phyloP scores from a whole-genome alignment of 2,113 vertebrate genomes.

The Cinclus cinclus region DNA sequence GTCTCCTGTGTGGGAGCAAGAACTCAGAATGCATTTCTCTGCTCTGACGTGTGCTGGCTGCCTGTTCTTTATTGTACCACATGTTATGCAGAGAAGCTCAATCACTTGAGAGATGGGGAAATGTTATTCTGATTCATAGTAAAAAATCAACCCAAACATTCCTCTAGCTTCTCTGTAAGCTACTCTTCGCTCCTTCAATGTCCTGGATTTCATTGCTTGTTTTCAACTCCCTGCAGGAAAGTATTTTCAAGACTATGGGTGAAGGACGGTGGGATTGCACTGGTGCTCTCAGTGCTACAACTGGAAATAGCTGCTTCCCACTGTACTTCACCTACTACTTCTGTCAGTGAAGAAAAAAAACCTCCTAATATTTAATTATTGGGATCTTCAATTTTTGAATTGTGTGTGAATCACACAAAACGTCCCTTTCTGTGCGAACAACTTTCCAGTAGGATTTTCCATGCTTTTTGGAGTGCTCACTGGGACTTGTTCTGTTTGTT shows the following conservation, averaged over 20 bases:
- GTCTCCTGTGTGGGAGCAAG: neutral
- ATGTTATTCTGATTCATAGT: neutral
- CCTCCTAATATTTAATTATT: neutral
- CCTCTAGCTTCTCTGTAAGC: neutral
- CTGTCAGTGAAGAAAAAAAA: slow-evolving; percentile 36
- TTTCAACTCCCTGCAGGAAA: neutral
- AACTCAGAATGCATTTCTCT: neutral
- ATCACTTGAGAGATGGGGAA: neutral
- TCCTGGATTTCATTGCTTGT: neutral
- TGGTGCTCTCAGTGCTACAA: neutral
- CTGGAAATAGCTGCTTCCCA: slow-evolving; percentile 31
- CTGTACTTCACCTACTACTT: slow-evolving; percentile 37
- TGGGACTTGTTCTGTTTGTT: neutral
- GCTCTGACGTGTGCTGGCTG: neutral
- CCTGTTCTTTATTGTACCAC: neutral
- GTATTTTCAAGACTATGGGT: neutral
- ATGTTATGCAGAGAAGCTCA: neutral
- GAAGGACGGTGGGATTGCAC: neutral
- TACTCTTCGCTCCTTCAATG: neutral
- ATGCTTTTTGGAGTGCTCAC: accelerated
- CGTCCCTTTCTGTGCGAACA: neutral
- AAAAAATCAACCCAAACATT: neutral
- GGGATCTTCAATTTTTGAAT: neutral
- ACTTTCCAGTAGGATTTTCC: neutral
- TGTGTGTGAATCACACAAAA: neutral